Evolutionary conservation across 2,888 invertebrate genomes (phyloP).

Genomic region (Drepana falcataria): DNA sequence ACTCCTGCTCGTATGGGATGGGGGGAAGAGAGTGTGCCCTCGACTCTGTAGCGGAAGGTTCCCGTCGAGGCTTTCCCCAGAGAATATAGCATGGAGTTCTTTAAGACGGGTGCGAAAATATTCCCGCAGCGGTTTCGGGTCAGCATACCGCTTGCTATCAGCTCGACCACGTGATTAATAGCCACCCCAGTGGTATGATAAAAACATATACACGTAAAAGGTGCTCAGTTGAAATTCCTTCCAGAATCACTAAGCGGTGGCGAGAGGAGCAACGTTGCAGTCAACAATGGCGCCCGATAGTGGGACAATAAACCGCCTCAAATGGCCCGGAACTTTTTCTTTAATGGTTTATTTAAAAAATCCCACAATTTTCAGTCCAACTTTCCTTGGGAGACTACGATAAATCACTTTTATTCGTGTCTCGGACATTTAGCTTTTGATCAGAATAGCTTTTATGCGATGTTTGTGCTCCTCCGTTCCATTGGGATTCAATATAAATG

Average conservation of each 20-base stretch:
- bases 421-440: constrained; percentile 69
- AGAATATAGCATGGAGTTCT: no score
- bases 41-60: no score
- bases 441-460: constrained; percentile 72
- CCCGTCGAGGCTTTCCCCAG: no score
- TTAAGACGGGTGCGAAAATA: no score
- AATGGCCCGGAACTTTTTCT: constrained; percentile 76
- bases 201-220: no score
- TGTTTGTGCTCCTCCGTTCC: constrained; percentile 68
- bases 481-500: constrained; percentile 62
- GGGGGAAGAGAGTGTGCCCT: no score
- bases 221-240: neutral
- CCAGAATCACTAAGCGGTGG: constrained; percentile 14
- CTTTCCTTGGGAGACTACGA: constrained; percentile 57
- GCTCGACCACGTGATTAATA: no score
- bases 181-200: no score
- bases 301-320: constrained; percentile 71
- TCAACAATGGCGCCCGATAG: constrained; percentile 68
- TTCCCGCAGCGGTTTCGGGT: no score
- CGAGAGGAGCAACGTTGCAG: constrained; percentile 45
- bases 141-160: no score
- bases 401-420: constrained; percentile 71
- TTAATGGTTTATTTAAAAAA: constrained; percentile 77
- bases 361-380: constrained; percentile 72
- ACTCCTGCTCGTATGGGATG: no score